These are phyloP conservation scores for Orientallactaga bullata DNA, from an alignment of 2,113 vertebrate species.

Conservation along the genomic window DNA sequence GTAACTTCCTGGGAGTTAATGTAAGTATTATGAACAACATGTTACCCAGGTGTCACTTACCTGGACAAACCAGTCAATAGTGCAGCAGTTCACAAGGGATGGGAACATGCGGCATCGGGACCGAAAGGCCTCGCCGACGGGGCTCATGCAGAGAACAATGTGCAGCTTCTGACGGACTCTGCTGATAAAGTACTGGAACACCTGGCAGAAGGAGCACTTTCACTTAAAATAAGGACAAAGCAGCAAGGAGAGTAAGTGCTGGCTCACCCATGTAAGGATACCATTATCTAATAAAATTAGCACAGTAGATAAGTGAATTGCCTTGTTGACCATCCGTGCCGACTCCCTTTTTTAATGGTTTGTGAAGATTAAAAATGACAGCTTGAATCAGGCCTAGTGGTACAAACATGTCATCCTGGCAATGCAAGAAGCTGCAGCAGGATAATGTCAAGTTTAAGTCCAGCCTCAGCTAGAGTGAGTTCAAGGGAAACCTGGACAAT, in stretches of 20 bases:
- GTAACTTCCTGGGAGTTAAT: constrained; percentile 32
- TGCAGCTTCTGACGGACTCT: constrained; percentile 92
- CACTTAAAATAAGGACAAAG: constrained; percentile 35
- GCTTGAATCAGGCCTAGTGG: not conserved
- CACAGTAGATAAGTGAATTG: not conserved
- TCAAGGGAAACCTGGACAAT: not conserved
- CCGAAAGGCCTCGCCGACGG: constrained; percentile 91
- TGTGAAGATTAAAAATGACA: constrained; percentile 13
- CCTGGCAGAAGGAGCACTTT: constrained; percentile 78
- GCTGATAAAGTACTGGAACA: constrained; percentile 92
- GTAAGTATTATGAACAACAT: not conserved
- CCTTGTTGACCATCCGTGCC: not conserved
- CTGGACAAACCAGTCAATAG: constrained; percentile 94
- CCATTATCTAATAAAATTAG: not conserved
- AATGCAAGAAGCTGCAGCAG: not conserved
- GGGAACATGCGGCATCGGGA: constrained; percentile 93
- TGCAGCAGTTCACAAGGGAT: constrained; percentile 92
- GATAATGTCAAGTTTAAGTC: not conserved
- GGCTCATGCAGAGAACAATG: constrained; percentile 92
- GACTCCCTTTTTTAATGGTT: not conserved
- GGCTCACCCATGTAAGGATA: not conserved
- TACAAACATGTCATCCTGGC: not conserved
- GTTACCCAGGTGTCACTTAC: constrained; percentile 77
- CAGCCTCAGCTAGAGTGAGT: not conserved
- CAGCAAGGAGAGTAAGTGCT: not conserved